Conservation (phyloP, 2,888 invertebrate species). For the Diachrysia chrysitis region DNA sequence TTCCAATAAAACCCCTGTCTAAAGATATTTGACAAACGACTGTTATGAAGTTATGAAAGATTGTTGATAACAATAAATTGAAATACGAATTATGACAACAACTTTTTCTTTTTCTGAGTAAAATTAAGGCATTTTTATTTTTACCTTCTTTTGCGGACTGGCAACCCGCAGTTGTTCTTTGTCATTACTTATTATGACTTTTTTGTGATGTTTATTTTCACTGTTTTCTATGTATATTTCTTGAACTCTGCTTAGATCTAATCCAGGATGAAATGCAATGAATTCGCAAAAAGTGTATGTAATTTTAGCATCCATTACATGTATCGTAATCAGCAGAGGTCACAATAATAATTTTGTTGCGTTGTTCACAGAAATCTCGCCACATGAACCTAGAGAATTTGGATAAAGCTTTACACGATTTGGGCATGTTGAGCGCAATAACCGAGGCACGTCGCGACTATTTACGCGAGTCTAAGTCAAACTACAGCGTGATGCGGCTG, state of each 20-base stretch:
- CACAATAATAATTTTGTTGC: conserved; percentile 65
- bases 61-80: neutral
- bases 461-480: conserved; percentile 85
- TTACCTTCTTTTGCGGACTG: conserved; percentile 15
- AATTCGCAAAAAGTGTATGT: conserved; percentile 78
- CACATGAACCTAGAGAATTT: conserved; percentile 88
- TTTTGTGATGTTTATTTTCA: conserved; percentile 88
- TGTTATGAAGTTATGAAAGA: neutral
- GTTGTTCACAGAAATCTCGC: conserved; percentile 83
- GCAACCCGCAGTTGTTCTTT: conserved; percentile 46
- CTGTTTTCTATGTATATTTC: conserved; percentile 77
- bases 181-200: conserved; percentile 79
- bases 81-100: neutral
- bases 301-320: conserved; percentile 32
- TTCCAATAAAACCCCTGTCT: conserved; percentile 15
- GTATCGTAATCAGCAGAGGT: conserved; percentile 41
- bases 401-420: conserved; percentile 89
- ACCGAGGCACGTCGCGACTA: conserved; percentile 89
- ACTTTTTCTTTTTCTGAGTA: neutral
- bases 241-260: conserved; percentile 66
- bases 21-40: conserved; percentile 6
- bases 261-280: conserved; percentile 83
- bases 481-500: conserved; percentile 86
- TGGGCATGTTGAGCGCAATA: conserved; percentile 90
- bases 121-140: neutral